Evolutionary conservation across 2,888 invertebrate genomes (phyloP).

Genomic region (Clistopyga incitator): DNA sequence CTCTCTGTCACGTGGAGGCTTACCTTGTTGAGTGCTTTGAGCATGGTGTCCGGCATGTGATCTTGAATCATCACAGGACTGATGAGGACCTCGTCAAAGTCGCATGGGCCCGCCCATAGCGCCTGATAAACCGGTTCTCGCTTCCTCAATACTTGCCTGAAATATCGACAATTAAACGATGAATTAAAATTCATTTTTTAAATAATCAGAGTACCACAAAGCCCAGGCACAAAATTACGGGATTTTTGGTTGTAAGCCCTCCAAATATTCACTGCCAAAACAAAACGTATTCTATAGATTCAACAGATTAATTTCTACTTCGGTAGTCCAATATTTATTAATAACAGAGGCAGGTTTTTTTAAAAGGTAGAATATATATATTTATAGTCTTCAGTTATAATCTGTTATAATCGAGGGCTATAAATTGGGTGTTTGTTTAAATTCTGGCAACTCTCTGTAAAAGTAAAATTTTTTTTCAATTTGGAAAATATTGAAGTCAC

Average conservation of each 20-base stretch:
- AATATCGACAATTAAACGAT: slow-evolving; percentile 61
- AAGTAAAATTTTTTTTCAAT: too few species aligned
- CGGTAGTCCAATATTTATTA: too few species aligned
- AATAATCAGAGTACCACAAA: neutral
- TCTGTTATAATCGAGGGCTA: too few species aligned
- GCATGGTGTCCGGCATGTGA: slow-evolving; percentile 95
- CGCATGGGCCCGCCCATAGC: slow-evolving; percentile 93
- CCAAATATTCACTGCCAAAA: neutral
- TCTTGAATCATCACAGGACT: slow-evolving; percentile 96
- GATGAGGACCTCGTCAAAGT: slow-evolving; percentile 94
- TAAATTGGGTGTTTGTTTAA: too few species aligned
- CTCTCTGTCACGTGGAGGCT: slow-evolving; percentile 74
- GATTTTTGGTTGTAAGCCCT: slow-evolving; percentile 18
- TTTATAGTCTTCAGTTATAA: too few species aligned
- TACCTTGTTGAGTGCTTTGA: slow-evolving; percentile 94
- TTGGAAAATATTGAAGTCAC: neutral
- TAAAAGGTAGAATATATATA: too few species aligned
- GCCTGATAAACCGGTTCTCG: slow-evolving; percentile 94
- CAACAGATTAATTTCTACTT: too few species aligned
- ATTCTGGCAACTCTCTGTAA: too few species aligned
- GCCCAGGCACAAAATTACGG: slow-evolving; percentile 53
- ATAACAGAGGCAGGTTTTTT: too few species aligned
- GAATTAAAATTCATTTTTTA: slow-evolving; percentile 9
- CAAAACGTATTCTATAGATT: neutral
- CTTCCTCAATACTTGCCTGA: slow-evolving; percentile 89